phyloP scores from a whole-genome alignment of 2,797 vertebrate genomes.

The Sphenopsis melanotis region DNA sequence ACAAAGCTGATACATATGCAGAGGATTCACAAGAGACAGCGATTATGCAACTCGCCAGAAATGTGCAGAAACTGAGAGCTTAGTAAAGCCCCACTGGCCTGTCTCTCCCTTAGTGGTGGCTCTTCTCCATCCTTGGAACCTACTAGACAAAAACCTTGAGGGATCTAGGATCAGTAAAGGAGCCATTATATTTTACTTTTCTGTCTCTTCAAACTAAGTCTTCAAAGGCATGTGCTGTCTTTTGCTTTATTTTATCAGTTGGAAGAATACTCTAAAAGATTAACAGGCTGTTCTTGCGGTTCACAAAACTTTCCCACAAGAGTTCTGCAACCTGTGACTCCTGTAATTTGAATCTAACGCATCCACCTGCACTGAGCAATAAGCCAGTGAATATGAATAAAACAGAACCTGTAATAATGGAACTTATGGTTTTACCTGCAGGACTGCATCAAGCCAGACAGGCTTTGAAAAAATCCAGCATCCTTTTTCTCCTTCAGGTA shows the following conservation, averaged over 20 bases:
- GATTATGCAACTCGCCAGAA: background rate
- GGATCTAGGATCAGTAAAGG: background rate
- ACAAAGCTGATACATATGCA: background rate
- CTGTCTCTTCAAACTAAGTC: background rate
- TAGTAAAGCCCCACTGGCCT: background rate
- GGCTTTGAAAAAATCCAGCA: slow-evolving; percentile 96
- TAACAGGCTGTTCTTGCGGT: background rate
- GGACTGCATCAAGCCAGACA: slow-evolving; percentile 97
- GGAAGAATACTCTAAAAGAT: background rate
- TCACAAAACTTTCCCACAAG: background rate
- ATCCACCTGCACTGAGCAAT: background rate
- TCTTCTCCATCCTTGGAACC: background rate
- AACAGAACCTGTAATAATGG: background rate
- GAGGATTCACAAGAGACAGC: background rate
- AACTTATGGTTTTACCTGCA: slow-evolving; percentile 85
- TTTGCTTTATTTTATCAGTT: background rate
- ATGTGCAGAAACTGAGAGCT: background rate
- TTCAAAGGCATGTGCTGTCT: background rate
- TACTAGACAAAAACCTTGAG: background rate
- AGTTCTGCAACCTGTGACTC: background rate
- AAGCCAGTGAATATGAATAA: background rate
- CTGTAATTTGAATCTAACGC: background rate
- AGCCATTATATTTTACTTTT: background rate
- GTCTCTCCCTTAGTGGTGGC: background rate
- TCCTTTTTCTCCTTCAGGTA: slow-evolving; percentile 98